Evolutionary conservation across 2,888 invertebrate genomes (phyloP), one percentile per base, ranked within the genome.

Genomic region (Lissocephala sabroskyi): DNA sequence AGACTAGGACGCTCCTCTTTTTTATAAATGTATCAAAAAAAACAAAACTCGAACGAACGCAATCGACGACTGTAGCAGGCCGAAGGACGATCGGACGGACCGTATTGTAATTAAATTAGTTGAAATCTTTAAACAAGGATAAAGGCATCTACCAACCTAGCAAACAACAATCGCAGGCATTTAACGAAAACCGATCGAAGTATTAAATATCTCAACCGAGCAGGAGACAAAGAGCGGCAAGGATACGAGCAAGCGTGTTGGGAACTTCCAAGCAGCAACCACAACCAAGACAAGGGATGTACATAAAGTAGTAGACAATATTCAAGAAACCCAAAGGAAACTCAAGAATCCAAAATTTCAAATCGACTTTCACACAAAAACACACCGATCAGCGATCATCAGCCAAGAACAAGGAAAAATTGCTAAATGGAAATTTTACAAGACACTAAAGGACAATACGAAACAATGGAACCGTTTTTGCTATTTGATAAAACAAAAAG

Each of bases 251-350:
- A 55, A n/a, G n/a, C n/a, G n/a, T n/a, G n/a, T n/a, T n/a, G n/a
- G n/a, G n/a, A n/a, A n/a, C n/a, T n/a, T n/a, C n/a, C n/a, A n/a
- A n/a, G n/a, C n/a, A n/a, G n/a, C n/a, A n/a, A n/a, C n/a, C n/a
- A 54, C 43, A 67, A 70, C 65, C 48, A 52, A 65, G 65, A 70
- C 68, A 70, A 74, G 68, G 68, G 68, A 70, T 70, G 74, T 70
- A 70, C 56, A 74, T 74, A 70, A n/a, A 56, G 53, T 70, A 66
- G 70, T 70, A 59, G 68, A 70, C 68, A 70, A 71, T 71, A 71
- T 59, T 32, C 13, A 41, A 13, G 30, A 33, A 47, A 40, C 42
- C 35, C 9, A 33, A 13, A 45, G 36, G 28, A 28, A 35, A 49
- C 42, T 45, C 26, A 16, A 30, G 1, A 36, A 28, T 39, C 13